Base-by-base conservation (phyloP, 2,888 invertebrate genomes). In the Alentia gelatinosa region DNA sequence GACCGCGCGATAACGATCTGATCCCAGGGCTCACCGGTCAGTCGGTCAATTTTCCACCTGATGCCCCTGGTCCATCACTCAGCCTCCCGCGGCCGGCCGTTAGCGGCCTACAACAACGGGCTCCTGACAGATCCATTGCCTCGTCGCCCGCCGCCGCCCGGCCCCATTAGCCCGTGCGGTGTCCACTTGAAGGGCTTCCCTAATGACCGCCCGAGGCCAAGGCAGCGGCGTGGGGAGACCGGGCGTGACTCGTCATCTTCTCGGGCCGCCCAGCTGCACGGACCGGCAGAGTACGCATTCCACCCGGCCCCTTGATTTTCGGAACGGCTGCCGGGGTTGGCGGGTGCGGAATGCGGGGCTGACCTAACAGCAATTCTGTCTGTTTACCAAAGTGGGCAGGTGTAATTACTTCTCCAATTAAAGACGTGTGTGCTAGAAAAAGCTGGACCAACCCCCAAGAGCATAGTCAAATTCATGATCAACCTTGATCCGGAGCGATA, bases 41-140 rank as follows among this genome's bases (percentile, higher is more conserved):
- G 39, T 35, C n/a, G 79, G 79, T 39, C 79, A 79, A 79, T 79
- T 79, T 79, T 79, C 79, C 79, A n/a, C 79, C 79, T n/a, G 35
- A 35, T 39, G 79, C 37, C 33, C 74, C 30, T 33, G n/a, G 1
- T 26, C 33, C 74, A 74, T 74, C 33, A 74, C 30, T 74, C 74
- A 74, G 5, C 19, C 47, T 68, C 7, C 74, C 7, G 74, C 4
- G 15, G 4, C 30, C 30, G 74, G 30, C 74, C 74, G 74, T 33
- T 74, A 33, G 74, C 4, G 4, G 26, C 68, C 74, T 26, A 26
- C 30, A 12, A 33, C 74, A 74, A 33, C 74, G 12, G 33, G 74
- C n/a, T 56, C 19, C 56, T 74, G 74, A 74, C 74, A 74, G 74
- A 74, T 74, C 74, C 74, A 74, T 56, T 56, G 56, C 56, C 74